Evolutionary conservation across 2,888 invertebrate species (phyloP).

Genomic region (Aporophyla nigra): DNA sequence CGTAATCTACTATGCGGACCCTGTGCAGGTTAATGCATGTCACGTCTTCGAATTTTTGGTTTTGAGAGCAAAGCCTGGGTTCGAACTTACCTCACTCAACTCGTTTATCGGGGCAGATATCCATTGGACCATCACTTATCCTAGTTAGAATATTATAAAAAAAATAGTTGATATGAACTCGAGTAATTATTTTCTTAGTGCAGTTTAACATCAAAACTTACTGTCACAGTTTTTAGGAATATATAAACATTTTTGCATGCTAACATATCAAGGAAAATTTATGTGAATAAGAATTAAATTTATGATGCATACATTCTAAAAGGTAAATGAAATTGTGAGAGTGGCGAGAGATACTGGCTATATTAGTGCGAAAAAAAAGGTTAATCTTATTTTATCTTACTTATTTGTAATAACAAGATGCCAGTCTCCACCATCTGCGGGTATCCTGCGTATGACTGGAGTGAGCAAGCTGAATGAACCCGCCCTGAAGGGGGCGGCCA

Average conservation of each 20-base stretch:
- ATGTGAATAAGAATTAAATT: background rate
- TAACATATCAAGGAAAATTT: background rate
- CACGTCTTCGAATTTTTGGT: background rate
- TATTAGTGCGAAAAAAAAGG: background rate
- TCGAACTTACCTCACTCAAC: background rate
- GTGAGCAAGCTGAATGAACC: conserved; percentile 76
- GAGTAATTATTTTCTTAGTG: background rate
- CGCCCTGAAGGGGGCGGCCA: conserved; percentile 69
- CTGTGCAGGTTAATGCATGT: too few species aligned
- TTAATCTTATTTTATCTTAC: conserved; percentile 64
- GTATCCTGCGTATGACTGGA: conserved; percentile 74
- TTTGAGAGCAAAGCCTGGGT: background rate
- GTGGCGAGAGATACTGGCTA: background rate
- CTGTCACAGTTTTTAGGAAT: background rate
- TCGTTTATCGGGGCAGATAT: too few species aligned
- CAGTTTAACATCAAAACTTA: background rate
- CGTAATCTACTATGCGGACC: too few species aligned
- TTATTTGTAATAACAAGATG: conserved; percentile 81
- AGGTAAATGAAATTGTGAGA: background rate
- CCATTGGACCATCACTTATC: too few species aligned
- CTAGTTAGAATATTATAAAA: background rate
- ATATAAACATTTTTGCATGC: too few species aligned
- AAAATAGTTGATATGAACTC: background rate
- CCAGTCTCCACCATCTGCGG: conserved; percentile 74
- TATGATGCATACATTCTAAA: too few species aligned